Evolutionary conservation across 2,113 vertebrate species (phyloP), one percentile per base, ranked within the genome.

Genomic region (Corydoras sp.): DNA sequence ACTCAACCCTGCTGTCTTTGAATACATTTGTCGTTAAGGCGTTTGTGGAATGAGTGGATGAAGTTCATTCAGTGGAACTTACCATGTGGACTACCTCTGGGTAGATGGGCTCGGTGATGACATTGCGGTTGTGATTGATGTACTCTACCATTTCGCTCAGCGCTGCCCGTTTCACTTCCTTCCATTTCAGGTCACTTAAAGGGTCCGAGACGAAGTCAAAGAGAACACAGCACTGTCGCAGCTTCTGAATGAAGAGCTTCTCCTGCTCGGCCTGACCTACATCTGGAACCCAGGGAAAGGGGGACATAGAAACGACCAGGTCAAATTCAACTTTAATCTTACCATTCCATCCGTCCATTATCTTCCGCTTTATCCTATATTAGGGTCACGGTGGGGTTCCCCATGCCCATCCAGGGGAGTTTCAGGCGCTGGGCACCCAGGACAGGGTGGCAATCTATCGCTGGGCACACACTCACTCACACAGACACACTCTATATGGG

Each of bases 81-180:
- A 98, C 96, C 96, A 98, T 94, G 84, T 98, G 95, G 79, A 98
- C 96, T 81, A 95, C 94, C 86, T 98, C 96, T 0, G 96, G 96
- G 79, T 98, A 98, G 80, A 98, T 93, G 62, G 96, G 95, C 77
- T 99, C 96, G 6, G 96, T 98, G 90, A 98, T 95, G 87, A 97
- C 95, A 62, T 93, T 95, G 78, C 95, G 92, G 81, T 94, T 98
- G 80, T 98, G 96, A 76, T 93, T 99, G 89, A 98, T 95, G 75
- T 97, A 97, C 82, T 98, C 96, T 80, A 98, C 95, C 96, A 99
- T 99, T 74, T 99, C 95, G 86, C 95, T 99, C 73, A 98, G 83
- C 69, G 95, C 96, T 66, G 95, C 95, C 60, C 96, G 88, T 79
- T 99, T 99, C 77, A 99, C 96, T 82, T 99, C 96, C 89, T 99